A percentile compares a stretch with the other conserved stretches of the same genome.
Evolutionary conservation across 2,797 vertebrate species (phyloP).

Genomic region (Macroramphosus scolopax): DNA sequence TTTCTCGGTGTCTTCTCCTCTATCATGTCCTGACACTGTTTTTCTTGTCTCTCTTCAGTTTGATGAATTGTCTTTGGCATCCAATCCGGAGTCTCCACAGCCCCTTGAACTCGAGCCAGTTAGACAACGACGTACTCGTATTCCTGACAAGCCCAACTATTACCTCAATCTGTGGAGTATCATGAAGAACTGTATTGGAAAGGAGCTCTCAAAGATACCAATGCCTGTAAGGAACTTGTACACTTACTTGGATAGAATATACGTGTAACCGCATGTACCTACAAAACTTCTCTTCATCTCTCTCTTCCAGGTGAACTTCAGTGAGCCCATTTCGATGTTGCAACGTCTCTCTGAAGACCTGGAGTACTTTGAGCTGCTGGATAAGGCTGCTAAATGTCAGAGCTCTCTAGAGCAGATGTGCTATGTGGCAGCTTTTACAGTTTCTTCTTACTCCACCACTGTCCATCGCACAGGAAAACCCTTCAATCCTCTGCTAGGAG

Average conservation of each 20-base stretch:
- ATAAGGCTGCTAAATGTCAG: slow-evolving; percentile 87
- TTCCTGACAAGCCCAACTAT: slow-evolving; percentile 94
- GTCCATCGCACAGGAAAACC: slow-evolving; percentile 95
- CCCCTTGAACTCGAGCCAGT: slow-evolving; percentile 79
- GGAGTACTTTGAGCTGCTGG: slow-evolving; percentile 93
- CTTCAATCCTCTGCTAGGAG: slow-evolving; percentile 94
- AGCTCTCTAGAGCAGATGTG: slow-evolving; percentile 92
- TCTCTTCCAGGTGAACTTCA: slow-evolving; percentile 89
- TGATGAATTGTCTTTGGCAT: slow-evolving; percentile 77
- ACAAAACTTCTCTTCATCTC: neutral
- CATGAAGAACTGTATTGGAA: slow-evolving; percentile 97
- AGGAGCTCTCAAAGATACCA: slow-evolving; percentile 95
- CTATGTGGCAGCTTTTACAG: slow-evolving; percentile 92
- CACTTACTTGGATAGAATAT: neutral
- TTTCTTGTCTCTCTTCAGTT: slow-evolving; percentile 50
- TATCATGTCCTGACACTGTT: neutral
- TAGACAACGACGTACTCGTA: slow-evolving; percentile 85
- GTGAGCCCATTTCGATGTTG: slow-evolving; percentile 94
- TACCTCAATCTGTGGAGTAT: slow-evolving; percentile 96
- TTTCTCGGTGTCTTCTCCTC: neutral
- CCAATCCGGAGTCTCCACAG: slow-evolving; percentile 79
- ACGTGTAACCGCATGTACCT: neutral
- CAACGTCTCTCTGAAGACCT: slow-evolving; percentile 94
- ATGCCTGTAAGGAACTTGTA: slow-evolving; percentile 84
- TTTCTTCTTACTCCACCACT: slow-evolving; percentile 95